Base-by-base conservation (phyloP, 2,113 vertebrate species). In the Phrynosoma blainvillii region DNA sequence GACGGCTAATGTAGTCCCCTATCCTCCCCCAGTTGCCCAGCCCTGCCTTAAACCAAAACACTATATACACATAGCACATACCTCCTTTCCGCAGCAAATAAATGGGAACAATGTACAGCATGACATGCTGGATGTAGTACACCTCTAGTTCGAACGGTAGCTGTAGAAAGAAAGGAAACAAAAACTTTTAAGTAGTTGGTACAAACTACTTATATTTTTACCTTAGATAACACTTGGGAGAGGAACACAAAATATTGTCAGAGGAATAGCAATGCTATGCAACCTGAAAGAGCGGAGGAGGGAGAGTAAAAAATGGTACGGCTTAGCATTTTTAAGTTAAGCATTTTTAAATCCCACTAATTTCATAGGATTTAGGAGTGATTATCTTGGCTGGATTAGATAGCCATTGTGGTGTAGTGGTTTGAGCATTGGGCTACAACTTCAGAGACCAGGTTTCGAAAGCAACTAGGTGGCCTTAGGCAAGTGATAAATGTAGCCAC, bases 61-160 rank as follows among this genome's bases (percentile, higher is more conserved):
- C 70, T 16, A 7, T 18, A 52, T 40, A 89, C 36, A 0, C 54
- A 32, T 11, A 36, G 70, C 40, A 88, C 98, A 89, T 96, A 99
- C 99, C 99, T 98, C 98, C 98, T 97, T 98, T 99, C 94, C 97
- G 97, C 93, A 99, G 97, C 87, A 99, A 97, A 91, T 99, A 99
- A 79, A 99, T 95, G 92, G 99, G 98, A 66, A 99, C 99, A 90
- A 99, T 95, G 90, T 99, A 99, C 56, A 99, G 97, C 98, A 99
- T 98, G 95, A 98, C 97, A 91, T 99, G 99, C 91, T 99, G 99
- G 92, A 99, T 98, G 93, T 99, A 99, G 96, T 99, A 99, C 88
- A 99, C 95, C 95, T 99, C 98, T 92, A 97, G 96, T 95, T 99
- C 99, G 94, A 99, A 99, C 2, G 99, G 99, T 25, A 99, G 98